A percentile compares a stretch with the other conserved stretches of the same genome.
phyloP scores from a whole-genome alignment of 2,888 invertebrate species.

The Linnaemya tessellans region DNA sequence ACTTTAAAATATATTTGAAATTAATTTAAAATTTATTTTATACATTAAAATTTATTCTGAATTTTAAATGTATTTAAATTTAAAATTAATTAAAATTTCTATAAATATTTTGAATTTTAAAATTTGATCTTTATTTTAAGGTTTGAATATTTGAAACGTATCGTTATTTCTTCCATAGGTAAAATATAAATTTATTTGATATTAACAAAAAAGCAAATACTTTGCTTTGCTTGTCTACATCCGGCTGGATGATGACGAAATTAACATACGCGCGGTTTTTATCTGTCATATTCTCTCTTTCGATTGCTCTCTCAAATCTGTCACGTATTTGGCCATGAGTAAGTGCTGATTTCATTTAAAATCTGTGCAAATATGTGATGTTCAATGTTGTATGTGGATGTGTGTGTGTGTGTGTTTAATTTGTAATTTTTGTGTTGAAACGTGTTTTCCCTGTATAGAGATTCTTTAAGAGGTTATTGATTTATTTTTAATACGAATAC shows the following conservation, averaged over 20 bases:
- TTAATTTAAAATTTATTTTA: too few species aligned
- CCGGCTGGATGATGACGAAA: constrained; percentile 65
- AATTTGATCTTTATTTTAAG: too few species aligned
- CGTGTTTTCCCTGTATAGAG: constrained; percentile 30
- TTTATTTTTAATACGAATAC: neutral
- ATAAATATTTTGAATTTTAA: too few species aligned
- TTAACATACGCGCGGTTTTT: constrained; percentile 64
- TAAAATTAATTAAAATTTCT: too few species aligned
- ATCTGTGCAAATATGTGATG: constrained; percentile 46
- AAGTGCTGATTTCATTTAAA: constrained; percentile 42
- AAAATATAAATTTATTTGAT: too few species aligned
- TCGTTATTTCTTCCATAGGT: too few species aligned
- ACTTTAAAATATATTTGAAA: too few species aligned
- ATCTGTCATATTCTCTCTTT: neutral
- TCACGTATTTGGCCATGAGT: neutral
- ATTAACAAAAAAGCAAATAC: too few species aligned
- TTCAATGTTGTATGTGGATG: neutral
- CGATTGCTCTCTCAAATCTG: constrained; percentile 1
- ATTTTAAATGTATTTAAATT: too few species aligned
- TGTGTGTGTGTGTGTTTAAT: neutral
- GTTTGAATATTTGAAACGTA: too few species aligned
- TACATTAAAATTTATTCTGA: too few species aligned
- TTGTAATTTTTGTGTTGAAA: constrained; percentile 7
- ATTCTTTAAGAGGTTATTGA: constrained; percentile 19
- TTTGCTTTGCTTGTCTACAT: constrained; percentile 52